Evolutionary conservation across 2,797 vertebrate genomes (phyloP).

Genomic region (Apogon hyalosoma): DNA sequence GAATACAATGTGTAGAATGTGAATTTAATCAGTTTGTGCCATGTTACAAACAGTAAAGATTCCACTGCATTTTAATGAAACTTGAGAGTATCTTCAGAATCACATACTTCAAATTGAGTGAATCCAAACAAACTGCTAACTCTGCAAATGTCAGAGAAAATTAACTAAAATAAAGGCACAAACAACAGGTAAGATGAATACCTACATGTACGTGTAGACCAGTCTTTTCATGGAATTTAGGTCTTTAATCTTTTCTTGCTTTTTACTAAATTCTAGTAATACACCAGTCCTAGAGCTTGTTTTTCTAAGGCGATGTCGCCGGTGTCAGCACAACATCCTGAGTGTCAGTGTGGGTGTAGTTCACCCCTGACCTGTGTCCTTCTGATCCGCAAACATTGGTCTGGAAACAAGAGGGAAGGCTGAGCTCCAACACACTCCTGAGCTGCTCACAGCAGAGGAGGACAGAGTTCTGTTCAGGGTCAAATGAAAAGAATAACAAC

Average conservation of each 20-base stretch:
- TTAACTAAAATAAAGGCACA: background rate
- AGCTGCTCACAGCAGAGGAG: slow-evolving; percentile 87
- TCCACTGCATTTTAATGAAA: background rate
- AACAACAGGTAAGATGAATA: slow-evolving; percentile 12
- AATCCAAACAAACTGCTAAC: background rate
- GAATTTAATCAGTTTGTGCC: background rate
- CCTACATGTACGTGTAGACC: background rate
- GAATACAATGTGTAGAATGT: slow-evolving; percentile 18
- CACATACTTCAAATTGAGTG: background rate
- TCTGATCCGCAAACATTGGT: slow-evolving; percentile 63
- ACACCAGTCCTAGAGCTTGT: slow-evolving; percentile 31
- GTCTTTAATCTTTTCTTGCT: background rate
- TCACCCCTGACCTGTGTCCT: slow-evolving; percentile 74
- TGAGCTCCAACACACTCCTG: slow-evolving; percentile 82
- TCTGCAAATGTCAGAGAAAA: background rate
- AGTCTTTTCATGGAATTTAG: background rate
- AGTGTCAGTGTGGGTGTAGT: slow-evolving; percentile 83
- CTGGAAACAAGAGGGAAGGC: slow-evolving; percentile 72
- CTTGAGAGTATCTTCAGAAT: background rate
- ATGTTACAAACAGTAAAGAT: too few relatives aligned
- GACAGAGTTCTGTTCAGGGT: slow-evolving; percentile 83
- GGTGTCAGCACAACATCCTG: slow-evolving; percentile 80
- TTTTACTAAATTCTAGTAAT: background rate
- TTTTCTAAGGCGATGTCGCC: slow-evolving; percentile 37
- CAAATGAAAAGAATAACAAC: slow-evolving; percentile 33